phyloP scores from a whole-genome alignment of 1,140 invertebrate genomes.

The Hermetia illucens region DNA sequence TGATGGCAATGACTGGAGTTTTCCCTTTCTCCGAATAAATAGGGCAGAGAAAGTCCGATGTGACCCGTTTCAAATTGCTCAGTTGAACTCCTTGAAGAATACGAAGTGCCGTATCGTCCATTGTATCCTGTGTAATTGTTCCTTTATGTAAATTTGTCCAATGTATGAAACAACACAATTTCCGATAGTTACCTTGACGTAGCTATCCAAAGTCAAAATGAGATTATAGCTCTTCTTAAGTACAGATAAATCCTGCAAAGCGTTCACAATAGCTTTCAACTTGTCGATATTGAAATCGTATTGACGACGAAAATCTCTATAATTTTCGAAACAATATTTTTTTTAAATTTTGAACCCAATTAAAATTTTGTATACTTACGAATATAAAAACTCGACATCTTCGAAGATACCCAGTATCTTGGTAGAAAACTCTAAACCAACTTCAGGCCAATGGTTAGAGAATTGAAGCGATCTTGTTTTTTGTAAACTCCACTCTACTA shows the following conservation, averaged over 20 bases:
- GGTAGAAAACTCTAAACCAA: constrained; percentile 23
- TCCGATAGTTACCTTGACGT: constrained; percentile 9
- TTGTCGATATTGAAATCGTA: constrained; percentile 23
- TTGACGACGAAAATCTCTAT: constrained; percentile 21
- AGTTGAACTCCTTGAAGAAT: constrained; percentile 26
- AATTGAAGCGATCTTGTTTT: constrained; percentile 23
- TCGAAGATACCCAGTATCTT: constrained; percentile 25
- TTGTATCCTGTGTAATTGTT: too few relatives aligned
- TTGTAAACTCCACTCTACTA: constrained; percentile 27
- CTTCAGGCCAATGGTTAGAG: constrained; percentile 23
- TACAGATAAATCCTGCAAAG: constrained; percentile 21
- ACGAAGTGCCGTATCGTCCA: constrained; percentile 23
- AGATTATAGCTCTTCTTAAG: constrained; percentile 24
- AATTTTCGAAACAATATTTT: too few relatives aligned
- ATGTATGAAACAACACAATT: constrained; percentile 1
- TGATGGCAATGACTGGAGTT: constrained; percentile 17
- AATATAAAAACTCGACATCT: constrained; percentile 22
- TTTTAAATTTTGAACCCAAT: constrained; percentile 1
- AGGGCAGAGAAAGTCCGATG: constrained; percentile 23
- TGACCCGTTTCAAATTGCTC: constrained; percentile 19
- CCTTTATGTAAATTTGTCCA: constrained; percentile 1
- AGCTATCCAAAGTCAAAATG: constrained; percentile 22
- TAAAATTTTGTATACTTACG: constrained; percentile 12
- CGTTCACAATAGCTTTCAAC: constrained; percentile 18
- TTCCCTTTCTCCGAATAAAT: constrained; percentile 25